Conservation (phyloP, 2,888 invertebrate genomes). For the Mesodorylaimus sp. region DNA sequence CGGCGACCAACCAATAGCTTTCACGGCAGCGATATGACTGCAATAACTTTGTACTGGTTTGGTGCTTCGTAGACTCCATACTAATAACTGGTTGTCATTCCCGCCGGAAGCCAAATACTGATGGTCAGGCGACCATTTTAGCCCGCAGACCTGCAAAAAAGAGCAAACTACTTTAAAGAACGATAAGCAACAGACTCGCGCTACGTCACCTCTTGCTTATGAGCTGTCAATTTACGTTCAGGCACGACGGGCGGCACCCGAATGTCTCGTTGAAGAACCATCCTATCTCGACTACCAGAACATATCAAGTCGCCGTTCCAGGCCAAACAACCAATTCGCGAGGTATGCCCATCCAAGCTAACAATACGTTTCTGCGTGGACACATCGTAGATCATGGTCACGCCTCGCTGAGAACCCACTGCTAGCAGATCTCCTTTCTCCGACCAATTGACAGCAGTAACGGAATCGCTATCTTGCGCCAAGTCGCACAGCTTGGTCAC, state of each 20-base stretch:
- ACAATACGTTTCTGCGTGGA: slow-evolving; percentile 68
- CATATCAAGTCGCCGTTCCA: slow-evolving; percentile 29
- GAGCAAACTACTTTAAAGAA: neutral
- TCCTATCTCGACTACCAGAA: slow-evolving; percentile 78
- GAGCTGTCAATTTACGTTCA: slow-evolving; percentile 65
- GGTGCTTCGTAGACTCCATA: slow-evolving; percentile 69
- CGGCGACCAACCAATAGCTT: slow-evolving; percentile 96
- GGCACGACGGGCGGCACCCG: slow-evolving; percentile 54
- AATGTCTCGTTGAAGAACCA: slow-evolving; percentile 81
- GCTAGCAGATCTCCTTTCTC: slow-evolving; percentile 89
- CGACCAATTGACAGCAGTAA: slow-evolving; percentile 96
- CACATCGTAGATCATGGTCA: slow-evolving; percentile 91
- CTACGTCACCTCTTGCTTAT: slow-evolving; percentile 62
- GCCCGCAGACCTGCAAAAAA: slow-evolving; percentile 50
- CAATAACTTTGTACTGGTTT: slow-evolving; percentile 79
- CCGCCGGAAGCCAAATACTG: slow-evolving; percentile 93
- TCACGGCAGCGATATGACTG: slow-evolving; percentile 88
- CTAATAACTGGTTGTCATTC: slow-evolving; percentile 84
- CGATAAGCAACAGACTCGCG: neutral
- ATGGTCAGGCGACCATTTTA: slow-evolving; percentile 96
- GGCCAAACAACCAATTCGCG: slow-evolving; percentile 25
- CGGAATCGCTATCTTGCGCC: slow-evolving; percentile 64
- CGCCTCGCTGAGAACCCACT: slow-evolving; percentile 86
- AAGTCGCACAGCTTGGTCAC: slow-evolving; percentile 84
- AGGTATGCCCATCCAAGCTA: slow-evolving; percentile 20